These are phyloP conservation scores for Tachuris rubrigastra DNA, from an alignment of 2,113 vertebrate genomes.

Conservation along the genomic window DNA sequence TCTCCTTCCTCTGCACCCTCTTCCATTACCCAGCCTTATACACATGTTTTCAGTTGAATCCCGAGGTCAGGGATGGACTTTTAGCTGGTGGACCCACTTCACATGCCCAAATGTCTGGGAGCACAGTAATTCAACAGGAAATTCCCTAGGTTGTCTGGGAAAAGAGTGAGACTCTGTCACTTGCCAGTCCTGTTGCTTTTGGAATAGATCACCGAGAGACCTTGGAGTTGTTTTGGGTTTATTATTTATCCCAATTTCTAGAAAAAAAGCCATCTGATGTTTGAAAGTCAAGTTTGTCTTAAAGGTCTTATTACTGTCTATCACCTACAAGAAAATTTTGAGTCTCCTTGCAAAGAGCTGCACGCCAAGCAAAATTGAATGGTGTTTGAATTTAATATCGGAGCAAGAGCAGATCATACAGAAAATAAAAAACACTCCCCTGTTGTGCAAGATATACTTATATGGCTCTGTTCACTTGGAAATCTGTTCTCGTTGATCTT, in stretches of 20 bases:
- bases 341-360: not conserved
- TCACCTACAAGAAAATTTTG: not conserved
- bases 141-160: not conserved
- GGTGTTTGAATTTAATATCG: conserved; percentile 30
- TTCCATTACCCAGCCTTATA: not conserved
- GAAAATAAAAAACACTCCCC: conserved; percentile 39
- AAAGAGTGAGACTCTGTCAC: not conserved
- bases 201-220: not conserved
- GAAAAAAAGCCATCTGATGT: not conserved
- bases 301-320: not conserved
- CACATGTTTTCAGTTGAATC: not conserved
- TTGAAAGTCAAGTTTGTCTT: not conserved
- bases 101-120: not conserved
- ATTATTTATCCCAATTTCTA: not conserved
- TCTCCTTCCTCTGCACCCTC: not conserved
- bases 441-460: conserved; percentile 54
- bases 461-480: conserved; percentile 54
- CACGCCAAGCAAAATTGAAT: conserved; percentile 5
- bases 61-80: not conserved
- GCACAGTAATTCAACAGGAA: not conserved
- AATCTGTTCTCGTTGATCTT: conserved; percentile 57
- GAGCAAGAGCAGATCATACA: not conserved
- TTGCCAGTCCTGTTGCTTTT: not conserved
- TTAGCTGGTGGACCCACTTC: not conserved
- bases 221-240: not conserved